Evolutionary conservation across 2,113 vertebrate species (phyloP), one percentile per base, ranked within the genome.

Genomic region (Nymphicus hollandicus): DNA sequence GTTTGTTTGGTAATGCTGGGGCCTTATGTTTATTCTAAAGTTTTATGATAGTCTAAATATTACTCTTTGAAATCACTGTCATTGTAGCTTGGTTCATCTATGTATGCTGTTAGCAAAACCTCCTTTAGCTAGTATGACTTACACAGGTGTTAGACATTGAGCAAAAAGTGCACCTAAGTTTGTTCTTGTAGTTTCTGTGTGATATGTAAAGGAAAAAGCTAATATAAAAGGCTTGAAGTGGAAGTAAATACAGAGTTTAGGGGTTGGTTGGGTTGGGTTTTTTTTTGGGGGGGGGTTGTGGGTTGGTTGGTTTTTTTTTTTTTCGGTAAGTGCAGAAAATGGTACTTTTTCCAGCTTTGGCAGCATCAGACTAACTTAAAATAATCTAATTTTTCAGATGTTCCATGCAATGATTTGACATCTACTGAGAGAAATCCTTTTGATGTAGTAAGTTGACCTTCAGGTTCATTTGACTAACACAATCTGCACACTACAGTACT

Each of bases 121-220:
- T 66, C 9, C 43, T 16, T 17, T 19, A 33, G 53, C n/a, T 70
- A 14, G 4, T 27, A 6, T 33, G 69, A 47, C 6, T 43, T 17
- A 16, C 2, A 46, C 8, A 1, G 3, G 15, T 1, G 0, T 19
- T 35, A 53, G 35, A 25, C 2, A 0, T 6, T 6, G 35, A 76
- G 43, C 46, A 58, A 63, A 49, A 31, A 60, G 23, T 23, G 27
- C 24, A 17, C 23, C 6, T 33, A 27, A 7, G 41, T 3, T 22
- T 76, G 35, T 37, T 17, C 16, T 55, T 12, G 1, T 4, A 12
- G 13, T 44, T 69, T 77, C 49, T n/a, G 3, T 15, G 33, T 9
- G n/a, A 14, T 49, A 25, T 4, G 19, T 64, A 72, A 72, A 86
- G 46, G 15, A 69, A 53, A 73, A 86, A 61, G 39, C 24, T 56